phyloP scores from a whole-genome alignment of 2,113 vertebrate genomes.

The Dinomys branickii region DNA sequence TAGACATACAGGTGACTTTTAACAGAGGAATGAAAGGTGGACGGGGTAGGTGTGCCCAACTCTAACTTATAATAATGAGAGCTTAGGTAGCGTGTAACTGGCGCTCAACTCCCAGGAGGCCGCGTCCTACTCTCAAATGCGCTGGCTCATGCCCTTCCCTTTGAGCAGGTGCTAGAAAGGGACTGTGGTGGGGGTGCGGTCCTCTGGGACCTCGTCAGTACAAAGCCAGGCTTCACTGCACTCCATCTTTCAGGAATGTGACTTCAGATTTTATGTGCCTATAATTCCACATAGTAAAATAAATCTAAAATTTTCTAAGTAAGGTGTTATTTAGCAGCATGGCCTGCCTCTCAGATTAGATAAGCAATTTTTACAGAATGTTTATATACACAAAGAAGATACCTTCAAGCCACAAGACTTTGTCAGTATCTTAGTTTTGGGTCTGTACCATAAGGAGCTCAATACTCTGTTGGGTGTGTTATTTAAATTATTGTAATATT shows the following conservation, averaged over 20 bases:
- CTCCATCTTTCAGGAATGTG: background rate
- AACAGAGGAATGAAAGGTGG: background rate
- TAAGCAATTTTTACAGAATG: background rate
- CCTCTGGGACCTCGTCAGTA: background rate
- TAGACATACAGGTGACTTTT: background rate
- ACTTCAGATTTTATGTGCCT: background rate
- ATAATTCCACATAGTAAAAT: background rate
- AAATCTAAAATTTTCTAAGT: background rate
- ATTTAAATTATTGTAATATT: background rate
- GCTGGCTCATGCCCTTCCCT: background rate
- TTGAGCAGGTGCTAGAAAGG: background rate
- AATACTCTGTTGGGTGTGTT: background rate
- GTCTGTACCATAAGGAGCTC: background rate
- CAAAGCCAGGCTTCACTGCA: background rate
- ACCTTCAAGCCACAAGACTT: background rate
- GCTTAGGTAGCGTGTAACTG: background rate
- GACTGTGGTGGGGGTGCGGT: background rate
- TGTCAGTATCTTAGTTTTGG: background rate
- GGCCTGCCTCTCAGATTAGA: background rate
- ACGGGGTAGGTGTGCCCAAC: background rate
- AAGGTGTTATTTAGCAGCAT: background rate
- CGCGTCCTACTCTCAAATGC: background rate
- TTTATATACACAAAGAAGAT: background rate
- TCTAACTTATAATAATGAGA: background rate
- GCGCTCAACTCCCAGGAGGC: background rate